Evolutionary conservation across 1,140 invertebrate species (phyloP), one percentile per base, ranked within the genome.

Genomic region (Mylabris phalerata): DNA sequence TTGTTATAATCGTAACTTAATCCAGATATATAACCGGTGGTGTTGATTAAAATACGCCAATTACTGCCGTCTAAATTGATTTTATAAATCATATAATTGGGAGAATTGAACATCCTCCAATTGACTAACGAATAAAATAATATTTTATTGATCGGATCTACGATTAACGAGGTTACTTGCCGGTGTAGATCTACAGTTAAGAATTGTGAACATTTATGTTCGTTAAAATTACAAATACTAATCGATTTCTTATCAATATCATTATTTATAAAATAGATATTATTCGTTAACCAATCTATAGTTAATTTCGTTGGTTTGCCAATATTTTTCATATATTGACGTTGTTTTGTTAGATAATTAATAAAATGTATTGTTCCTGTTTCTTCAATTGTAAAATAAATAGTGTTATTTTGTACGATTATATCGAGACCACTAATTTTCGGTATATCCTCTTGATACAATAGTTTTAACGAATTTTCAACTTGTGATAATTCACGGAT

Each of bases 251-350:
- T 67, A 0, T 49, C 39, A 2, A 67, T 64, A 3, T 78, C 76
- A 55, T 79, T 82, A 67, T 88, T 84, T 51, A 84, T 82, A 69
- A 85, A 89, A 67, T 92, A 92, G 1, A 91, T 75, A 64, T 92
- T 92, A 10, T 83, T 77, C 0, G 84, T 87, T 9, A 87, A 75
- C 89, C 89, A 92, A 68, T 93, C 89, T 4, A 90, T 79, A 0
- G 86, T 80, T 13, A 93, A 66, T 60, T 85, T 80, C 59, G 80
- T 81, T 0, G 90, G 90, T 40, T 63, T 50, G 0, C 70, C 63
- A 4, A 68, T 55, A 4, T 71, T 48, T 4, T 51, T 49, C 11
- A 64, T 57, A 9, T 60, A 67, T 1, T 66, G 62, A 41, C 71
- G 27, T 9, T 68, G 57, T 42, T 70, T 62, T 13, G 67, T 62